Conservation (phyloP, 2,113 vertebrate species). For the Parus major region DNA sequence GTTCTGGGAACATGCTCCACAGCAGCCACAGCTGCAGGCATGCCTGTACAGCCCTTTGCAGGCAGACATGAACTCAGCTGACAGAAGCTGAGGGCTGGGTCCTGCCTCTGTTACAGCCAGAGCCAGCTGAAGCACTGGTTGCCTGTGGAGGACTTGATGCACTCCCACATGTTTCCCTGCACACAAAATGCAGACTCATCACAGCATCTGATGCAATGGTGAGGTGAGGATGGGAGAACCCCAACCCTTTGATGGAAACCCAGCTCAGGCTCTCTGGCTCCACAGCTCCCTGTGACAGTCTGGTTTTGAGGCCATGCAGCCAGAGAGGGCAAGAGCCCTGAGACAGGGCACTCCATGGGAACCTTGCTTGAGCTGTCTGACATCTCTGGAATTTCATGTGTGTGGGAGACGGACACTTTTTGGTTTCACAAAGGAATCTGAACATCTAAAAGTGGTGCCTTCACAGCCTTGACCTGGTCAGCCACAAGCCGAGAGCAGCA, state of each 20-base stretch:
- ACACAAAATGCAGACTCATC: neutral
- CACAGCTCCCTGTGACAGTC: neutral
- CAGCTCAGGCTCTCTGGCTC: neutral
- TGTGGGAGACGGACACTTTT: slow-evolving; percentile 4
- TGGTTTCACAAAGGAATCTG: slow-evolving; percentile 21
- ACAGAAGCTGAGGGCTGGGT: neutral
- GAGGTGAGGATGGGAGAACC: neutral
- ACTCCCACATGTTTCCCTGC: neutral
- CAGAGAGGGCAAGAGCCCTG: neutral
- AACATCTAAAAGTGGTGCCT: slow-evolving; percentile 2
- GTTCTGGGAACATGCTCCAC: neutral
- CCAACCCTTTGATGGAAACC: fast-evolving
- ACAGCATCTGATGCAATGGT: neutral
- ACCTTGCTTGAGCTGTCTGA: neutral
- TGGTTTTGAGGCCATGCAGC: neutral
- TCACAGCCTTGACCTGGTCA: neutral
- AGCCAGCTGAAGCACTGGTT: fast-evolving
- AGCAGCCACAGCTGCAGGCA: neutral
- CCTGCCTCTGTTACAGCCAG: neutral
- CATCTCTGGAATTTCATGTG: slow-evolving; percentile 24
- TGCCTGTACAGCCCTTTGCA: neutral
- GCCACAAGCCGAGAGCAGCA: fast-evolving
- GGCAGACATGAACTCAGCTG: neutral
- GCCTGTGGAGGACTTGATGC: neutral
- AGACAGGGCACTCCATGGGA: slow-evolving; percentile 21